Percentiles rank a stretch among this genome's conserved stretches.
These are phyloP conservation scores for Holocentrus rufus DNA, from an alignment of 2,797 vertebrate genomes.

Conservation along the genomic window DNA sequence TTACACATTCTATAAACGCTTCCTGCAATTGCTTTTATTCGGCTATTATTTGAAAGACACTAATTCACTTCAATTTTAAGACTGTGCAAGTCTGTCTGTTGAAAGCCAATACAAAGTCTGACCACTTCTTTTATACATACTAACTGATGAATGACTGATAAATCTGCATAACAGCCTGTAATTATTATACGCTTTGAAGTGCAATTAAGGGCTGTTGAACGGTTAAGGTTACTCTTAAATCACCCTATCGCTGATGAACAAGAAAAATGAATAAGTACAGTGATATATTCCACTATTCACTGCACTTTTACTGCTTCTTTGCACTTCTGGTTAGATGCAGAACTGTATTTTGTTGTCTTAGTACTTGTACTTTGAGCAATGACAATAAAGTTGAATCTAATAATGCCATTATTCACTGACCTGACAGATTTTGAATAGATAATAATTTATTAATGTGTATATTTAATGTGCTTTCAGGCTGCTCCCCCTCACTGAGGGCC, in stretches of 20 bases:
- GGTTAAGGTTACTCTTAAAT: background rate
- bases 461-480: background rate
- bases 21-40: slow-evolving; percentile 33
- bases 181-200: background rate
- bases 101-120: background rate
- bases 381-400: too few relatives aligned
- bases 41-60: slow-evolving; percentile 40
- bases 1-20: slow-evolving; percentile 25
- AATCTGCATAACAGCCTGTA: slow-evolving; percentile 21
- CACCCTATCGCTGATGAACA: background rate
- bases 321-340: too few relatives aligned
- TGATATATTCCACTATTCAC: too few relatives aligned
- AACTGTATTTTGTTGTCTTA: too few relatives aligned
- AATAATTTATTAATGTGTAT: background rate
- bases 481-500: background rate
- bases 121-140: background rate
- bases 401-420: background rate
- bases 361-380: too few relatives aligned
- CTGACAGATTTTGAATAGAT: background rate
- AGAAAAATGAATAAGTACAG: background rate
- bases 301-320: too few relatives aligned
- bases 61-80: slow-evolving; percentile 17
- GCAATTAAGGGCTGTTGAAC: slow-evolving; percentile 9
- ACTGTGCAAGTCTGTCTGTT: background rate
- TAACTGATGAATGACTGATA: background rate